Base-by-base conservation (phyloP, 2,797 vertebrate genomes). In the Microctenopoma steveboyesi region DNA sequence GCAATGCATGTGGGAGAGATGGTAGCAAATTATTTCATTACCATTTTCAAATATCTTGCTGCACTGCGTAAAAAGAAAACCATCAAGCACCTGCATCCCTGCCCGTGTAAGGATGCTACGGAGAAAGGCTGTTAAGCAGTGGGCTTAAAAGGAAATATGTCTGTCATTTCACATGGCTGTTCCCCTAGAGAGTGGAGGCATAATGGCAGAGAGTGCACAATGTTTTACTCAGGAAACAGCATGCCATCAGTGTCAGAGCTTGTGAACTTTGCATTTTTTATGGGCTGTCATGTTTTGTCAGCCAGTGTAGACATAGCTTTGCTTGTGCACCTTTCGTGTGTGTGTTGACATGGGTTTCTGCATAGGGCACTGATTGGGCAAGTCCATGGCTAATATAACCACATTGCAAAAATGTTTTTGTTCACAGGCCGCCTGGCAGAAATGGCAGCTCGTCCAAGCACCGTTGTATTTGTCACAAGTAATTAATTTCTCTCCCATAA, bases 391-490 rank as follows among this genome's bases (percentile, higher is more conserved):
- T 82, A 86, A 90, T 90, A 89, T 91, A 87, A 82, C 81, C 7
- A 35, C 83, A 59, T 35, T 80, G 82, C 64, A 85, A 89, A 89
- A 93, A 90, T 91, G 86, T 92, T 92, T 92, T 92, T 89, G 85
- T 92, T 90, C 89, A 89, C 88, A 89, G 86, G 81, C 89, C 30
- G 82, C 79, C 79, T 86, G 79, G 88, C 89, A 91, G 86, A 88
- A 89, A 85, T 81, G 86, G 84, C 78, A 82, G 85, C 78, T 70
- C 60, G 80, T 91, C 89, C 81, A 79, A 84, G 84, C 85, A 60
- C 76, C 43, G 54, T 76, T 79, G 88, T 90, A 89, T 93, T 92
- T 91, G 91, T 93, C 93, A 90, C 91, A 92, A 90, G 92, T 92
- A 92, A 92, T 93, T 91, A 90, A 92, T 92, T 91, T 77, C 77